Base-by-base conservation (phyloP, 2,797 vertebrate species). In the Cichlasoma orientale region DNA sequence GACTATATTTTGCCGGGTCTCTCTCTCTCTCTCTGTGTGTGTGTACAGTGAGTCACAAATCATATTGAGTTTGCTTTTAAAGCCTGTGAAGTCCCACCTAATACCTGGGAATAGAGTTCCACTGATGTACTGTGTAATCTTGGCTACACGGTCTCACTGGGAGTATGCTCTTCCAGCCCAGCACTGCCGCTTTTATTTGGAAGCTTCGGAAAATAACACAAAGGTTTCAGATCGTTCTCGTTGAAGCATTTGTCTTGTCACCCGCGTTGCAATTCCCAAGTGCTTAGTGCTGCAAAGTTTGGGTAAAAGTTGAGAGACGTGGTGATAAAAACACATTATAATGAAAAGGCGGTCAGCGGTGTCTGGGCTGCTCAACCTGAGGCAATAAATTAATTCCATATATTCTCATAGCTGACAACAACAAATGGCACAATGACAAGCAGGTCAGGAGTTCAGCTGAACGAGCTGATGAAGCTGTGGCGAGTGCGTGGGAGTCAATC, bases 401-500 rank as follows among this genome's bases (percentile, higher is more conserved):
- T 72, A 36, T 58, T 72, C 69, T 76, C 68, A 27, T 23, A 23
- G 54, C 71, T 55, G 84, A 86, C 75, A 83, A 74, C 56, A 75
- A 50, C 73, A 57, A 82, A 73, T 12, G 21, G 75, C 54, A 59
- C 66, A 14, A 71, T 54, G 86, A 86, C 90, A 89, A 85, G 89
- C 33, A 73, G 77, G 56, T 73, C 83, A 82, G 80, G 78, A 80
- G 79, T 87, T 83, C 68, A 31, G 75, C 66, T 75, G 58, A 79
- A 85, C 84, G 80, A 86, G 88, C 90, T 86, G 92, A 92, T 91
- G 90, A 70, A 82, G 87, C 87, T 56, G 76, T 86, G 84, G 86
- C 76, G 77, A 91, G 80, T 89, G 94, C 94, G 94, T 94, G 92
- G 94, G 94, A 95, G 94, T 92, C 78, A 74, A 79, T 88, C 82